These are phyloP conservation scores for Tribolium freemani DNA, from an alignment of 2,888 invertebrate species.

Conservation along the genomic window DNA sequence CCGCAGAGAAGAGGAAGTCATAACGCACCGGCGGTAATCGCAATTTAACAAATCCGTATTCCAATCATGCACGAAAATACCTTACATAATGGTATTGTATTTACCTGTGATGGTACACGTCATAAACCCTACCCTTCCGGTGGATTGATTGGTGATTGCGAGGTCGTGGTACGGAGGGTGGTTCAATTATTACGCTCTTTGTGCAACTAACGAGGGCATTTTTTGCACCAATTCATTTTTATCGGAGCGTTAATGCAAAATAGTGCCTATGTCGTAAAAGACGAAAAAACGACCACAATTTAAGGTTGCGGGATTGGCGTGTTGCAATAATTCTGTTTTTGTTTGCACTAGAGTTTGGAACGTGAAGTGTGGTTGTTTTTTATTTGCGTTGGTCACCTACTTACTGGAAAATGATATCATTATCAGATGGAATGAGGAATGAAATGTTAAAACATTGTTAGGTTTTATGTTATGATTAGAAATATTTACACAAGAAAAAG, in stretches of 20 bases:
- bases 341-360: neutral
- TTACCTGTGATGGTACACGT: slow-evolving; percentile 33
- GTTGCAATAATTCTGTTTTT: neutral
- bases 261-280: neutral
- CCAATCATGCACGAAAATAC: slow-evolving; percentile 24
- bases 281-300: neutral
- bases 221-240: neutral
- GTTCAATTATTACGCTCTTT: neutral
- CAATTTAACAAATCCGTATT: slow-evolving; percentile 9
- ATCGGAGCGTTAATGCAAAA: slow-evolving; percentile 14
- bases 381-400: neutral
- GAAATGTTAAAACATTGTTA: neutral
- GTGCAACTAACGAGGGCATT: neutral
- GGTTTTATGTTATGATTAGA: too few species aligned
- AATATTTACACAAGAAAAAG: too few species aligned
- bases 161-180: slow-evolving; percentile 8
- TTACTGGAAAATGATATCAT: neutral
- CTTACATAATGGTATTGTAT: slow-evolving; percentile 37
- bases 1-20: neutral
- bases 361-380: neutral
- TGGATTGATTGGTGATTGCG: slow-evolving; percentile 10
- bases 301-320: neutral
- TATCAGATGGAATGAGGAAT: neutral
- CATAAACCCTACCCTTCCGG: slow-evolving; percentile 37
- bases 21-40: neutral